Conservation (phyloP, 2,797 vertebrate genomes). For the Argyrosomus regius region DNA sequence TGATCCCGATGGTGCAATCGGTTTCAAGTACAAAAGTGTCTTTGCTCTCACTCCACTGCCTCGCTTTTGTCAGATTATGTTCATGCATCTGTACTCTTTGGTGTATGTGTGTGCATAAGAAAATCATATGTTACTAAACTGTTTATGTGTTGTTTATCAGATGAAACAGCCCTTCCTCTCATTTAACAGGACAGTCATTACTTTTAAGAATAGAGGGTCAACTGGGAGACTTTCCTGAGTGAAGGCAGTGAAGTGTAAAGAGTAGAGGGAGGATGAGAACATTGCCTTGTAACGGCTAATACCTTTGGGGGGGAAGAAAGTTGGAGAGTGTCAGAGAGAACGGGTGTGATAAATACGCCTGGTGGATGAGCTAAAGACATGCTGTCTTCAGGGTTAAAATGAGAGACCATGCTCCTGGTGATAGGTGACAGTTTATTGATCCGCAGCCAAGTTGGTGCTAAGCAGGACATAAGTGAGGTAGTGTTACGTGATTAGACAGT, state of each 20-base stretch:
- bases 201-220: slow-evolving; percentile 34
- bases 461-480: slow-evolving; percentile 44
- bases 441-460: slow-evolving; percentile 45
- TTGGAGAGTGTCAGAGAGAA: slow-evolving; percentile 18
- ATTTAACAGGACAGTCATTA: slow-evolving; percentile 33
- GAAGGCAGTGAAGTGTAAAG: slow-evolving; percentile 34
- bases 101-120: slow-evolving; percentile 7
- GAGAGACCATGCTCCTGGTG: slow-evolving; percentile 51
- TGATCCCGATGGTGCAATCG: slow-evolving; percentile 59
- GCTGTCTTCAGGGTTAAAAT: slow-evolving; percentile 56
- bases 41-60: slow-evolving; percentile 23
- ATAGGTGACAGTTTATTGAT: slow-evolving; percentile 73
- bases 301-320: slow-evolving; percentile 17
- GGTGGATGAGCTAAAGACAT: slow-evolving; percentile 24
- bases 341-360: slow-evolving; percentile 35
- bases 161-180: slow-evolving; percentile 15
- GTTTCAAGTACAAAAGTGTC: slow-evolving; percentile 59
- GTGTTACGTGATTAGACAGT: slow-evolving; percentile 55
- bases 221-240: slow-evolving; percentile 13
- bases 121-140: background rate
- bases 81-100: background rate
- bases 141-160: slow-evolving; percentile 13
- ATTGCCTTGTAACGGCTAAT: slow-evolving; percentile 39
- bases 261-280: slow-evolving; percentile 43
- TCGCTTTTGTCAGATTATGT: slow-evolving; percentile 26